Conservation (phyloP, 2,113 vertebrate species). For the Azemiops feae region DNA sequence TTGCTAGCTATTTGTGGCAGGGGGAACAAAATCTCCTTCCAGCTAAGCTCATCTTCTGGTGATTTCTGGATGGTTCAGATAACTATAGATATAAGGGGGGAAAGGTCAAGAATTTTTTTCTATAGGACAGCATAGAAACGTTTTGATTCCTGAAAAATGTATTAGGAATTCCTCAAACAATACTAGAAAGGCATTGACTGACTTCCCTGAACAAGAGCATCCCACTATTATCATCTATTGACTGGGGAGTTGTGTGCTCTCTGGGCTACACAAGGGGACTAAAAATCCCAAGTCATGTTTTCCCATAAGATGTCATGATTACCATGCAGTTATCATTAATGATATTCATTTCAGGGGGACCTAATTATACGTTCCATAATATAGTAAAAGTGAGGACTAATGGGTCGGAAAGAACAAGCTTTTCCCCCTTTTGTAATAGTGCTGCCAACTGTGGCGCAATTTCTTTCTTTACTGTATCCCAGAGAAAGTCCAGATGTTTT, state of each 20-base stretch:
- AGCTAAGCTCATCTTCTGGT: background rate
- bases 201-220: background rate
- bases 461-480: background rate
- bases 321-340: background rate
- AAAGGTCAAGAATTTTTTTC: background rate
- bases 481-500: slow-evolving; percentile 4
- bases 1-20: background rate
- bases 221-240: background rate
- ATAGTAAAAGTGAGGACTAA: background rate
- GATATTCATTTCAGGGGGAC: background rate
- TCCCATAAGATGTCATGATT: background rate
- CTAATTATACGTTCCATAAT: background rate
- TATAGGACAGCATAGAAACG: background rate
- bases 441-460: background rate
- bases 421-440: background rate
- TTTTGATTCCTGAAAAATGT: background rate
- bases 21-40: background rate
- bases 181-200: background rate
- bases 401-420: background rate
- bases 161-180: background rate
- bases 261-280: background rate
- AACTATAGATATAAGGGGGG: background rate
- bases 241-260: background rate
- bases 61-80: background rate
- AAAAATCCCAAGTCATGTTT: background rate